Percentiles rank a stretch among this genome's conserved stretches.
These are phyloP conservation scores for Hippocampus kuda DNA, from an alignment of 2,797 vertebrate genomes.

Conservation along the genomic window DNA sequence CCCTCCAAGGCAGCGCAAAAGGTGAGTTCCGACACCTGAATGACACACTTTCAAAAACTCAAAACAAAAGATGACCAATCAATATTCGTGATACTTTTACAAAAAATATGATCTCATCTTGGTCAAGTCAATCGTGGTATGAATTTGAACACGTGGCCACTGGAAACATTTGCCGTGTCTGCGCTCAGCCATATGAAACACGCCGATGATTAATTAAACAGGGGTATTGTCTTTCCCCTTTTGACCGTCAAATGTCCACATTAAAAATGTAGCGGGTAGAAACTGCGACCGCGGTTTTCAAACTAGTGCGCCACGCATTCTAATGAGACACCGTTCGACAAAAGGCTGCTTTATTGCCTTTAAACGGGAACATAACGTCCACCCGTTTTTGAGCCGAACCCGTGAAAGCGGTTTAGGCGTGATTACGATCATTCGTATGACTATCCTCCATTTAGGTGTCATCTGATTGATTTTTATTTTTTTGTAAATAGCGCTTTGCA, in stretches of 20 bases:
- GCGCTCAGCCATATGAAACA: constrained; percentile 22
- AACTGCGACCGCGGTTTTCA: constrained; percentile 54
- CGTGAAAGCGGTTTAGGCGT: not conserved
- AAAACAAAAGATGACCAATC: not conserved
- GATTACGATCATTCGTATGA: not conserved
- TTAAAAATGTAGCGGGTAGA: constrained; percentile 72
- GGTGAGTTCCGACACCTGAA: constrained; percentile 61
- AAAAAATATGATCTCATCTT: no score
- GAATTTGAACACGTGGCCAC: not conserved
- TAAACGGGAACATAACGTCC: not conserved
- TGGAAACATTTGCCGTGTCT: not conserved
- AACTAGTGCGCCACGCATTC: constrained; percentile 27
- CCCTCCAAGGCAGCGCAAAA: constrained; percentile 92
- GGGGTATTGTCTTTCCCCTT: constrained; percentile 66
- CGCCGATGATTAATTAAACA: constrained; percentile 71
- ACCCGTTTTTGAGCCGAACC: not conserved
- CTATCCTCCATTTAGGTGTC: not conserved
- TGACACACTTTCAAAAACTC: not conserved
- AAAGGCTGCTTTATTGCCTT: not conserved
- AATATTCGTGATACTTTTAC: no score
- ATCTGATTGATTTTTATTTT: no score
- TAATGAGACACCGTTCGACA: constrained; percentile 1
- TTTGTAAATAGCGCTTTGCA: not conserved
- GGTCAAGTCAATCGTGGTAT: not conserved
- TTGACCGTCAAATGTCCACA: constrained; percentile 63